phyloP scores from a whole-genome alignment of 2,888 invertebrate species.

The Lasioglossum pauxillum region DNA sequence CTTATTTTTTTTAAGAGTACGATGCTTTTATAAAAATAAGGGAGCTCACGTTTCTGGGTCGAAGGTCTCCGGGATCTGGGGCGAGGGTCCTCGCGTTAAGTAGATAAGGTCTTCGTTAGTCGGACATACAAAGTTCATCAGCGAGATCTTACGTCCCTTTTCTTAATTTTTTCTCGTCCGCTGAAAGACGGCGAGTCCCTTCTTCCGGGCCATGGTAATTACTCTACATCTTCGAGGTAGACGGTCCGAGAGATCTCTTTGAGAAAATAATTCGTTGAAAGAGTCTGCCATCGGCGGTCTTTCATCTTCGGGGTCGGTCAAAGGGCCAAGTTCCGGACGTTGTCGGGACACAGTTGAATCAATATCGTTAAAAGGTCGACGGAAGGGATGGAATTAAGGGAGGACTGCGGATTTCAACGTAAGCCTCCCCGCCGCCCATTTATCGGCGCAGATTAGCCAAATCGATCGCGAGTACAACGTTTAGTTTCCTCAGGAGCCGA shows the following conservation, averaged over 20 bases:
- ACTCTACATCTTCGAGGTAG: neutral
- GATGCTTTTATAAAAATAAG: neutral
- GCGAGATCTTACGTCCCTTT: neutral
- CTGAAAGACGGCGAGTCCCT: neutral
- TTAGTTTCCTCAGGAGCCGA: slow-evolving; percentile 19
- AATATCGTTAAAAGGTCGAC: slow-evolving; percentile 32
- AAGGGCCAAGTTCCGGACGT: neutral
- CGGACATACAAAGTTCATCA: slow-evolving; percentile 1
- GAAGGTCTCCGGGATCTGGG: neutral
- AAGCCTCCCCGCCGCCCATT: slow-evolving; percentile 22
- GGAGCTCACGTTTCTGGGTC: neutral
- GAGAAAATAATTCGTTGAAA: neutral
- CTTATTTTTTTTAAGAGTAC: no score
- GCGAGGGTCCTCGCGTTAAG: neutral
- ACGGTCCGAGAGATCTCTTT: neutral
- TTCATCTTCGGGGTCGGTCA: neutral
- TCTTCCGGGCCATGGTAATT: neutral
- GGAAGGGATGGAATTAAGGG: neutral
- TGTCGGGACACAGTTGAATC: neutral
- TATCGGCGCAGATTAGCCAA: slow-evolving; percentile 40
- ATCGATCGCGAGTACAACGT: slow-evolving; percentile 38
- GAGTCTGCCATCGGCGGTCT: neutral
- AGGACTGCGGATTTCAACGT: slow-evolving; percentile 12
- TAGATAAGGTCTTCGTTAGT: slow-evolving; percentile 16
- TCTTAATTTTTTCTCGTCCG: neutral